Evolutionary conservation across 2,888 invertebrate species (phyloP).

Genomic region (Petrolisthes manimaculis): DNA sequence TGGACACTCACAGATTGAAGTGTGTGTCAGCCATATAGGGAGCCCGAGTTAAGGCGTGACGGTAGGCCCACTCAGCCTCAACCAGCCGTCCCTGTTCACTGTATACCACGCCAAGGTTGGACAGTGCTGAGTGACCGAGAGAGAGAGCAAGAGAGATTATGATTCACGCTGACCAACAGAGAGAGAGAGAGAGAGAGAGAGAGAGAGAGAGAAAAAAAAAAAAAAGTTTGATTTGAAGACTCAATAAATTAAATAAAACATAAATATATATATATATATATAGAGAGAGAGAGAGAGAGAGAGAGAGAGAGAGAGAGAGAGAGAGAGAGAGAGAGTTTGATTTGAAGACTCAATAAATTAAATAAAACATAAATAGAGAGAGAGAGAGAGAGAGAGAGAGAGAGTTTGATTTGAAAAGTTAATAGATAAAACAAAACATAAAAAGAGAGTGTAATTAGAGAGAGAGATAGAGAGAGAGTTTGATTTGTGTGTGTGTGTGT

Average conservation of each 20-base stretch:
- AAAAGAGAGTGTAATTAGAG: not conserved
- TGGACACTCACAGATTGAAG: constrained; percentile 92
- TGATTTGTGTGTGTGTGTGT: not conserved
- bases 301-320: no score
- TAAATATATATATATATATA: no score
- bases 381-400: not conserved
- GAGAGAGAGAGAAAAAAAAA: not conserved
- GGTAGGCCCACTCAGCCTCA: constrained; percentile 93
- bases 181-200: not conserved
- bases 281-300: no score
- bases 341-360: no score
- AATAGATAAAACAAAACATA: no score
- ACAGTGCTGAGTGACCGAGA: constrained; percentile 80
- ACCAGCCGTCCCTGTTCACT: constrained; percentile 86
- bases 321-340: no score
- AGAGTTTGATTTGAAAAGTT: no score
- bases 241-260: no score
- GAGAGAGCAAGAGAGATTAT: not conserved
- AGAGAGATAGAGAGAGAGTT: not conserved
- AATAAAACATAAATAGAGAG: no score
- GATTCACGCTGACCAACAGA: not conserved
- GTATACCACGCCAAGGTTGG: constrained; percentile 95
- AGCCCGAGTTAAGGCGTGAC: constrained; percentile 88
- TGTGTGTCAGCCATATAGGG: constrained; percentile 99
- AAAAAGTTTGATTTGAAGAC: no score